Evolutionary conservation across 1,140 invertebrate genomes (phyloP).

Genomic region (Tetramorium simillimum): DNA sequence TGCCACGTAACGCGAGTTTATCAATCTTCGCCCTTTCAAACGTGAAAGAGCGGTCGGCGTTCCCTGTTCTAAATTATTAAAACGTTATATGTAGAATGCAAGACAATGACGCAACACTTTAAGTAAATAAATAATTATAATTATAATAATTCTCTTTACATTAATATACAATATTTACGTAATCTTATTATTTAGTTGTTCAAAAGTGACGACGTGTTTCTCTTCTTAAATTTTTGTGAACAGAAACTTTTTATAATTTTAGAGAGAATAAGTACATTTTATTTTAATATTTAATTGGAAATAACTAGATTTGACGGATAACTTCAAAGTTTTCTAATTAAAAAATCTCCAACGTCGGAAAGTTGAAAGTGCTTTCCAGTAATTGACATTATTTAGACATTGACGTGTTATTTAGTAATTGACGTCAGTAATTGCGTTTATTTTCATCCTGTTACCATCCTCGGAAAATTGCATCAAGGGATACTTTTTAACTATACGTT

Average conservation of each 20-base stretch:
- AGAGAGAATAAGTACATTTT: not conserved
- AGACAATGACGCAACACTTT: not conserved
- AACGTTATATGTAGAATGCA: not conserved
- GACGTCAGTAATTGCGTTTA: not conserved
- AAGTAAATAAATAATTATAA: too few relatives aligned
- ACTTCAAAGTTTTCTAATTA: not conserved
- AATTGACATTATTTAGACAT: not conserved
- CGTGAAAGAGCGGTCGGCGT: not conserved
- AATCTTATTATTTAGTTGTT: not conserved
- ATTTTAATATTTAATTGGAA: not conserved
- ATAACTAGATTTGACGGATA: not conserved
- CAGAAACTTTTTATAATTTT: not conserved
- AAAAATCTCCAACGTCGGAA: not conserved
- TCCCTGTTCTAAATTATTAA: slow-evolving; percentile 13
- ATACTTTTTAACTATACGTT: not conserved
- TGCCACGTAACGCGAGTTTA: slow-evolving; percentile 26
- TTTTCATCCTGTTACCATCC: not conserved
- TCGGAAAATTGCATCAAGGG: not conserved
- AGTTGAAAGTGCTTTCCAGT: not conserved
- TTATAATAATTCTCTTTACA: not conserved
- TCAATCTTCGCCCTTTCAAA: slow-evolving; percentile 9
- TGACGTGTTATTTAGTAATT: not conserved
- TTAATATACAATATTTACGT: not conserved
- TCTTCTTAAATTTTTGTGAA: not conserved
- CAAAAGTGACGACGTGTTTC: not conserved